These are phyloP conservation scores for Metalampra italica DNA, from an alignment of 2,888 invertebrate genomes.

Conservation along the genomic window DNA sequence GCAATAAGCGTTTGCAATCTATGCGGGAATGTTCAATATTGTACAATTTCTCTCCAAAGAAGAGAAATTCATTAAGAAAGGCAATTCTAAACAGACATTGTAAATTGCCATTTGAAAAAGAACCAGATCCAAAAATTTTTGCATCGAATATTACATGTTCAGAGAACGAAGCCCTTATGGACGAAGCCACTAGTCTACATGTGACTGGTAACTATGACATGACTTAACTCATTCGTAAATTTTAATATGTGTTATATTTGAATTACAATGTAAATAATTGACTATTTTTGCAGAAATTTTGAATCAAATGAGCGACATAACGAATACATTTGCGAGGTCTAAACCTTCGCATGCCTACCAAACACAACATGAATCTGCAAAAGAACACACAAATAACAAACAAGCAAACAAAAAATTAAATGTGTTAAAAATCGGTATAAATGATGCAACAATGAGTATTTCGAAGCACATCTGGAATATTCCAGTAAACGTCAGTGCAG, in stretches of 20 bases:
- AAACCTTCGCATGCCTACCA: slow-evolving; percentile 17
- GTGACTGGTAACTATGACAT: slow-evolving; percentile 48
- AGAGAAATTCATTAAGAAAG: slow-evolving; percentile 52
- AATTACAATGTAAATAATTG: too few species aligned
- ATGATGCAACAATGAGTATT: slow-evolving; percentile 32
- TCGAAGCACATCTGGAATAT: slow-evolving; percentile 47
- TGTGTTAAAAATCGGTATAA: slow-evolving; percentile 33
- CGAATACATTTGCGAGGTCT: slow-evolving; percentile 33
- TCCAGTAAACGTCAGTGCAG: slow-evolving; percentile 33
- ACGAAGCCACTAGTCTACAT: slow-evolving; percentile 55
- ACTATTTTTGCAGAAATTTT: slow-evolving; percentile 47
- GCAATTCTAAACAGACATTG: slow-evolving; percentile 46
- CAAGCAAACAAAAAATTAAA: slow-evolving; percentile 3
- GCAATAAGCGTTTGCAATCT: slow-evolving; percentile 26
- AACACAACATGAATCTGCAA: slow-evolving; percentile 4
- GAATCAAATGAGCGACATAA: slow-evolving; percentile 60
- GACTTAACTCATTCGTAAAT: too few species aligned
- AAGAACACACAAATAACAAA: not conserved
- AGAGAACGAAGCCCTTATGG: slow-evolving; percentile 36
- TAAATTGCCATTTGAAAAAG: slow-evolving; percentile 22
- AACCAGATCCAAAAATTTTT: slow-evolving; percentile 14
- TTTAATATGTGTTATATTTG: too few species aligned
- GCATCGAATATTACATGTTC: slow-evolving; percentile 14
- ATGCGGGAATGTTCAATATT: slow-evolving; percentile 43
- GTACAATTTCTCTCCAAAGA: slow-evolving; percentile 52